These are phyloP conservation scores for Lophius piscatorius DNA, from an alignment of 2,113 vertebrate species.

Conservation along the genomic window DNA sequence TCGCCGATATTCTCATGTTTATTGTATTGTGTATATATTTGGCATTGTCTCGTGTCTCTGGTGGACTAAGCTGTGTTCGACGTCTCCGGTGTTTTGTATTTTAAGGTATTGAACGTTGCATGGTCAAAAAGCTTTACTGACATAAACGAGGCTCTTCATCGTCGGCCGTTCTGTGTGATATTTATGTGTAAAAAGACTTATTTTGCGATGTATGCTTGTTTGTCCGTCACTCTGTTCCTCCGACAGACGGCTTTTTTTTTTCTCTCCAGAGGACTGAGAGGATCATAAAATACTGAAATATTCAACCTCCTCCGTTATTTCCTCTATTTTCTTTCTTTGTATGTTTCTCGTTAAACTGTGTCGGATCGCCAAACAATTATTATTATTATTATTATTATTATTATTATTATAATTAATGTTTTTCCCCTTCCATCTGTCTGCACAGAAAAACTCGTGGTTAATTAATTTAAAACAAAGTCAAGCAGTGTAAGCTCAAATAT, in stretches of 20 bases:
- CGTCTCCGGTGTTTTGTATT: constrained; percentile 36
- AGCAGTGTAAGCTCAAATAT: too few relatives aligned
- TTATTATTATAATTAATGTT: too few relatives aligned
- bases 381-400: too few relatives aligned
- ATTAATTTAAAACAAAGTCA: too few relatives aligned
- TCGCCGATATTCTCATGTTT: constrained; percentile 70
- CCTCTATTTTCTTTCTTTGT: too few relatives aligned
- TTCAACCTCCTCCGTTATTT: too few relatives aligned
- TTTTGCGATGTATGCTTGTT: constrained; percentile 64
- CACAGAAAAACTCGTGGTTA: too few relatives aligned
- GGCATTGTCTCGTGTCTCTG: constrained; percentile 59
- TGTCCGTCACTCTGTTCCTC: constrained; percentile 34
- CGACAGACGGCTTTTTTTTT: constrained; percentile 21
- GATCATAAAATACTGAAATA: not conserved
- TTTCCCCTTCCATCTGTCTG: too few relatives aligned
- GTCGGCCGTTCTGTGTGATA: constrained; percentile 69
- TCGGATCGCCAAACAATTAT: too few relatives aligned
- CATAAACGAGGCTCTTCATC: constrained; percentile 65
- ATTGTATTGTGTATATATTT: constrained; percentile 76
- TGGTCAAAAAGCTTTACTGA: constrained; percentile 82
- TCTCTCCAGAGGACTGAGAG: constrained; percentile 55
- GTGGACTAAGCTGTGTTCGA: constrained; percentile 67
- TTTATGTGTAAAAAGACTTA: constrained; percentile 76
- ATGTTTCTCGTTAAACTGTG: too few relatives aligned
- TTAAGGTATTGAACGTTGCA: constrained; percentile 73